phyloP scores from a whole-genome alignment of 2,113 vertebrate species.

The Haemorhous mexicanus region DNA sequence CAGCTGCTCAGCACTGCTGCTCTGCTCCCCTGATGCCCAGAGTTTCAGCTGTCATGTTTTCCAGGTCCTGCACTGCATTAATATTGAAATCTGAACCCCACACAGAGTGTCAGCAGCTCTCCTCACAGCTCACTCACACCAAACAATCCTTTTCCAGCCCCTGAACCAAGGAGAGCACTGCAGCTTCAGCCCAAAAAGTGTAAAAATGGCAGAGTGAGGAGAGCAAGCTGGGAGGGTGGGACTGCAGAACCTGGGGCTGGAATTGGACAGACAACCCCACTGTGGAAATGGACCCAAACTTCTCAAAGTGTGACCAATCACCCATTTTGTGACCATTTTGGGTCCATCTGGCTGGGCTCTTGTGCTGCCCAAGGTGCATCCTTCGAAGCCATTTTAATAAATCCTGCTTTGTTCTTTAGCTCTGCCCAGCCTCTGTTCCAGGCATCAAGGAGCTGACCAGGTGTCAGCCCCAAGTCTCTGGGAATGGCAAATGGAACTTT shows the following conservation, averaged over 20 bases:
- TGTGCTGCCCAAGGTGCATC: background rate
- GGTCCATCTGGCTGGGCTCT: background rate
- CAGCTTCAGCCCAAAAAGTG: background rate
- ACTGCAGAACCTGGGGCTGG: background rate
- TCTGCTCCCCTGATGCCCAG: too few relatives aligned
- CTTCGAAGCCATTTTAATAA: background rate
- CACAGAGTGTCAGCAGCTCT: background rate
- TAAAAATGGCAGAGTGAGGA: background rate
- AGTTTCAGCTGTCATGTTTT: background rate
- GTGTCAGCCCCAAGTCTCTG: background rate
- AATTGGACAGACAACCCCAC: rapidly evolving
- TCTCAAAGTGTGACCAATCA: rapidly evolving
- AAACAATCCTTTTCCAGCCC: background rate
- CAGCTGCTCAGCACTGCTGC: background rate
- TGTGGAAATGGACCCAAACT: background rate
- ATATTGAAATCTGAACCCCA: background rate
- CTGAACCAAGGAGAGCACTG: background rate
- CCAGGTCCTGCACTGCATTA: background rate
- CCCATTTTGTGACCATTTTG: background rate
- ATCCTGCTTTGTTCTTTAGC: background rate
- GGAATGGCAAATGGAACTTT: background rate
- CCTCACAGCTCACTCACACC: background rate
- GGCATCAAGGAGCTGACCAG: background rate
- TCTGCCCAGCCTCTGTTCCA: background rate
- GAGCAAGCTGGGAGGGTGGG: background rate